Base-by-base conservation (phyloP, 1,140 invertebrate genomes). In the Oreohelix idahoensis region DNA sequence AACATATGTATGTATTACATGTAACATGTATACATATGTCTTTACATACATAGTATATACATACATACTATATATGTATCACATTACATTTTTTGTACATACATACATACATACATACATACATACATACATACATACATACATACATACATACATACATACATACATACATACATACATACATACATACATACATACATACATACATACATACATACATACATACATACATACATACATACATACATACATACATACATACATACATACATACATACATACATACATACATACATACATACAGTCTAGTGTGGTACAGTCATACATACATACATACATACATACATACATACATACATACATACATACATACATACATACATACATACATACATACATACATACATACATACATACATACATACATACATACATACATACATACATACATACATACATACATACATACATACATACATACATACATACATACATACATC, bases 81-180 rank as follows among this genome's bases (percentile, higher is more conserved):
- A 45, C 63, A n/a, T 20, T n/a, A 10, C 63, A 29, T 35, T 23
- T 29, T 8, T 69, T 29, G 20, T 38, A 42, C 32, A 42, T 35
- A 38, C 75, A 77, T 29, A 77, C 75, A 77, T 26, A 77, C 81
- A 83, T 75, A 85, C 81, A 83, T 79, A 80, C 81, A 83, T 66
- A 83, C 77, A 74, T 69, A 83, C 71, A 79, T 63, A 83, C 81
- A 69, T 66, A 85, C 81, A 83, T 58, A 83, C 84, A 85, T 79
- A 83, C 84, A 79, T 74, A 80, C 81, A 76, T 79, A 85, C 84
- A 87, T 83, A 87, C 83, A 86, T 80, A 87, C 83, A 85, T 81
- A 87, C 81, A 87, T 83, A 84, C 83, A 85, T 85, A 87, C 85
- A 87, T 83, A 87, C 83, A 86, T 83, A 87, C 80, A 84, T 85